phyloP scores from a whole-genome alignment of 1,140 invertebrate species.

The Ruditapes philippinarum region DNA sequence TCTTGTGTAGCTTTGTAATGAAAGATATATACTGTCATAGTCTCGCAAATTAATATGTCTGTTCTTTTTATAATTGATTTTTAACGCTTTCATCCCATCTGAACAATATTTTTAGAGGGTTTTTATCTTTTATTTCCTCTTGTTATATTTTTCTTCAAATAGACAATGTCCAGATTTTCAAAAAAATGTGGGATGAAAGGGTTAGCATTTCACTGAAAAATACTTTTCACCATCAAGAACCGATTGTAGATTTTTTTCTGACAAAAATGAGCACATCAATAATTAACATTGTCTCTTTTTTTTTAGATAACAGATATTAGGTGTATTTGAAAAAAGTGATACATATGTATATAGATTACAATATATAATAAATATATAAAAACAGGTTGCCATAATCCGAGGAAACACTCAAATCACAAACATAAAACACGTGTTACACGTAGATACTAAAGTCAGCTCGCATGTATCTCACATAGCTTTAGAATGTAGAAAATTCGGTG shows the following conservation, averaged over 20 bases:
- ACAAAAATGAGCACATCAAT: background rate
- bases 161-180: too few relatives aligned
- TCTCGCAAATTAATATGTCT: constrained; percentile 66
- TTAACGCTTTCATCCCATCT: constrained; percentile 5
- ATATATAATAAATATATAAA: too few relatives aligned
- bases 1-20: constrained; percentile 66
- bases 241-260: background rate
- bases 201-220: constrained; percentile 12
- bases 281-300: constrained; percentile 7
- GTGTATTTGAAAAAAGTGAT: background rate
- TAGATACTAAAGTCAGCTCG: background rate
- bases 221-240: background rate
- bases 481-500: constrained; percentile 19
- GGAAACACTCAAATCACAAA: background rate
- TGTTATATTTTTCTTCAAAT: background rate
- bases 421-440: background rate
- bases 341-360: too few relatives aligned
- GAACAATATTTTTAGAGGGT: background rate
- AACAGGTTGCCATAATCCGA: background rate
- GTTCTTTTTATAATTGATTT: constrained; percentile 21
- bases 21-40: constrained; percentile 55
- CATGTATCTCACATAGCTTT: constrained; percentile 2
- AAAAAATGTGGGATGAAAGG: constrained; percentile 12
- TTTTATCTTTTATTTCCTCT: background rate
- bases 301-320: background rate